Base-by-base conservation (phyloP, 1,140 invertebrate genomes). In the Drosophila ambigua region DNA sequence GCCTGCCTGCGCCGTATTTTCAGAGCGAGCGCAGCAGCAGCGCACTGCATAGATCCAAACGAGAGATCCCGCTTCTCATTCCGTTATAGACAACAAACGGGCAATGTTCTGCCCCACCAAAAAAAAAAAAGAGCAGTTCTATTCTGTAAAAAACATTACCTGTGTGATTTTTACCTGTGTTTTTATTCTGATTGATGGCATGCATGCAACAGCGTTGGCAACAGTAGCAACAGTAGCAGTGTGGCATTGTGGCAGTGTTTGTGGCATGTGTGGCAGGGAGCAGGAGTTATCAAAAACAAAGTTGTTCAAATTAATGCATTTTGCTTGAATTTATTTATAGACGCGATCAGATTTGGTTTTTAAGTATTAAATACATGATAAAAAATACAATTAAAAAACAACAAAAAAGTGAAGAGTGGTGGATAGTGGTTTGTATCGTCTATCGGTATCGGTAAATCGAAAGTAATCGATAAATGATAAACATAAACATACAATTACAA, bases 301-400 rank as follows among this genome's bases (percentile, higher is more conserved):
- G 77, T 73, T 80, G 44, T 79, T 61, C 35, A 39, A 39, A 39
- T 39, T 39, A 39, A 79, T 79, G 84, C 79, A 82, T 63, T 73
- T 87, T 82, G 79, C 66, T 83, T 69, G 69, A 54, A 68, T 88
- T 88, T 88, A 88, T 88, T 79, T 58, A 79, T 76, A 73, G 67
- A 73, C 83, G 75, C 83, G 79, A 63, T 80, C 35, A 11, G 35
- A 13, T 80, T 77, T 77, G 71, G 75, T 72, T 83, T 39, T 83
- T 79, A 84, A 88, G 79, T 82, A 82, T 88, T 87, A 87, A 88
- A 89, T 88, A 87, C 82, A 87, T 88, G 75, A 39, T 39, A 13
- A 87, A 66, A 82, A 63, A 79, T 87, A 88, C 75, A 87, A 88
- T 88, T 77, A 88, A 85, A 90, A 77, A 88, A 88, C 84, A 88